These are phyloP conservation scores for Muscina levida DNA, from an alignment of 2,888 invertebrate species.

Conservation along the genomic window DNA sequence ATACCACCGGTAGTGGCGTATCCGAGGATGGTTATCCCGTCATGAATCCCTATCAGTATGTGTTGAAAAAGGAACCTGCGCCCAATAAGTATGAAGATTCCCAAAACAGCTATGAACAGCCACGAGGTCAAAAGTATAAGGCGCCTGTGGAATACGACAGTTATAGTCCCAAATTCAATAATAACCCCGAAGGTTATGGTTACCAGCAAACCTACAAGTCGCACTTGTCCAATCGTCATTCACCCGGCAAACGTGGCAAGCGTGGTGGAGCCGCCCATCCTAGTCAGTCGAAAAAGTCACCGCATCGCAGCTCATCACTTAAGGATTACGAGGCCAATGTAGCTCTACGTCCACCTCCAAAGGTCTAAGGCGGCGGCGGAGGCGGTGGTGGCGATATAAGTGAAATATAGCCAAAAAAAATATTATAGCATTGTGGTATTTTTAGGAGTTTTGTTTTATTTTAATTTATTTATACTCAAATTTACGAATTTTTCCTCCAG, in stretches of 20 bases:
- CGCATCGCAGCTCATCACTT: conserved; percentile 54
- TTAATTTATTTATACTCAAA: conserved; percentile 14
- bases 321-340: conserved; percentile 77
- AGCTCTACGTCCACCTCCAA: conserved; percentile 78
- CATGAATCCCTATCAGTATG: conserved; percentile 75
- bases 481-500: not conserved
- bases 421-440: no score
- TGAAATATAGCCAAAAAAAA: conserved; percentile 40
- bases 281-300: conserved; percentile 64
- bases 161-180: conserved; percentile 78
- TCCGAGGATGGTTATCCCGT: conserved; percentile 75
- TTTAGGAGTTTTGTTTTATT: conserved; percentile 34
- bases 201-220: conserved; percentile 77
- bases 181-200: conserved; percentile 79
- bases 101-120: conserved; percentile 69
- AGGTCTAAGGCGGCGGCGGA: conserved; percentile 56
- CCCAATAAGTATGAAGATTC: conserved; percentile 73
- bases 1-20: conserved; percentile 39
- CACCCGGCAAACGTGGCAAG: conserved; percentile 74
- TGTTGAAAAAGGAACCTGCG: conserved; percentile 75
- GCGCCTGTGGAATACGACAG: conserved; percentile 75
- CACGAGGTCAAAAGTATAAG: conserved; percentile 62
- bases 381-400: not conserved
- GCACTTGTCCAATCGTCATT: conserved; percentile 67
- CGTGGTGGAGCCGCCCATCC: conserved; percentile 70